Evolutionary conservation across 2,888 invertebrate species (phyloP).

Genomic region (Leptura quadrifasciata): DNA sequence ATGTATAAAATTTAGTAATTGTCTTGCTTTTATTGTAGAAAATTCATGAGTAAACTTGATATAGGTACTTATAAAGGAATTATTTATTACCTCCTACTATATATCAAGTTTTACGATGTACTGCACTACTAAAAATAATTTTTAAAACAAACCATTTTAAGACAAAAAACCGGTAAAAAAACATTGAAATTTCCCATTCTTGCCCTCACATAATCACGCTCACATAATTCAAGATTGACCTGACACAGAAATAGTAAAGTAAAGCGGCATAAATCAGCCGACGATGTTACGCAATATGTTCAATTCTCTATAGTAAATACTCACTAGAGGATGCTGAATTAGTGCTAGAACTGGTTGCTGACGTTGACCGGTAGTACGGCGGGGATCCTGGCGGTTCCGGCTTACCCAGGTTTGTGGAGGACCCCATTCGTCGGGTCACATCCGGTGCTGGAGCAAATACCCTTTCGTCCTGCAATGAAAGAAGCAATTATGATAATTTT

Average conservation of each 20-base stretch:
- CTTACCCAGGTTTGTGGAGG: conserved; percentile 69
- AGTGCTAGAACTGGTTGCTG: conserved; percentile 77
- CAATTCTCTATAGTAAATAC: conserved; percentile 61
- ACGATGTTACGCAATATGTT: conserved; percentile 2
- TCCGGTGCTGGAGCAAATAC: conserved; percentile 77
- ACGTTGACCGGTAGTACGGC: conserved; percentile 75
- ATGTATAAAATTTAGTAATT: too few relatives aligned
- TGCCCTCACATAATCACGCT: too few relatives aligned
- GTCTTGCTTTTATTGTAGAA: too few relatives aligned
- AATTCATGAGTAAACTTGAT: too few relatives aligned
- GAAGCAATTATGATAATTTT: conserved; percentile 1
- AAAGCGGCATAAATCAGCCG: not conserved
- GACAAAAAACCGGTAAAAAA: too few relatives aligned
- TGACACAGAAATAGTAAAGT: not conserved
- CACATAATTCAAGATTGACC: not conserved
- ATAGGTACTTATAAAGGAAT: too few relatives aligned
- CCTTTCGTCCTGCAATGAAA: conserved; percentile 62
- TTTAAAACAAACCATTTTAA: too few relatives aligned
- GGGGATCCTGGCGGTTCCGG: conserved; percentile 70
- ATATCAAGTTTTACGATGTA: too few relatives aligned
- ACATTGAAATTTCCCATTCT: too few relatives aligned
- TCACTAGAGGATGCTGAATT: conserved; percentile 79
- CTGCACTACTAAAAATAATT: too few relatives aligned
- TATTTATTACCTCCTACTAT: too few relatives aligned
- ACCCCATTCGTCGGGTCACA: conserved; percentile 75